Percentiles rank a stretch among this genome's conserved stretches.
Evolutionary conservation across 2,113 vertebrate species (phyloP).

Genomic region (Nettapus auritus): DNA sequence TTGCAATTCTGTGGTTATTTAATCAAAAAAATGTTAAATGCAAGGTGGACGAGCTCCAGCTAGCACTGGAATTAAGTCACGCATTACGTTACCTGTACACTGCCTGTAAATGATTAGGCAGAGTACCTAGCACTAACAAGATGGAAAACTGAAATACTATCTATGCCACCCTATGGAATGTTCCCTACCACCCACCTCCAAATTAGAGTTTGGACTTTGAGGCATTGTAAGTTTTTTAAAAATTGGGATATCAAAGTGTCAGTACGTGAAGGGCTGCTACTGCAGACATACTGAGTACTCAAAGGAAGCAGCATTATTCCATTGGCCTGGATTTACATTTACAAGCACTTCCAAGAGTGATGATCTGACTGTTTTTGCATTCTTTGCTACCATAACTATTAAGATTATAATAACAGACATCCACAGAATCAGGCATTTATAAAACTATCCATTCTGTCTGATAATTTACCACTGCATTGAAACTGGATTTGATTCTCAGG

Average conservation of each 20-base stretch:
- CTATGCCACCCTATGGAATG: too few species aligned
- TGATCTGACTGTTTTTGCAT: background rate
- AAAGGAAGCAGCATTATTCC: background rate
- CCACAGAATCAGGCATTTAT: background rate
- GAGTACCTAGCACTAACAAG: background rate
- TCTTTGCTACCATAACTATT: background rate
- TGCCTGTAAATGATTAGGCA: background rate
- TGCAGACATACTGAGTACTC: background rate
- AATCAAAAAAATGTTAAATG: background rate
- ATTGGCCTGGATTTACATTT: background rate
- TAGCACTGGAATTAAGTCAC: background rate
- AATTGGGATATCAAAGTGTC: background rate
- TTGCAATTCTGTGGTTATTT: background rate
- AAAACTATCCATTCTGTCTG: background rate
- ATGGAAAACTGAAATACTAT: background rate
- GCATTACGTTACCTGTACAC: background rate
- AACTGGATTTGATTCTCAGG: background rate
- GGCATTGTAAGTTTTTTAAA: background rate
- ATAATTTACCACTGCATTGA: background rate
- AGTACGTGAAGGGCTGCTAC: background rate
- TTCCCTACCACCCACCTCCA: background rate
- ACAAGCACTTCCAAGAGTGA: background rate
- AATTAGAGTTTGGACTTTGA: background rate
- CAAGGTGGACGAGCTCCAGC: background rate
- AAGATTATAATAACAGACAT: background rate